Conservation (phyloP, 2,797 vertebrate genomes). For the Lithobates sylvaticus region DNA sequence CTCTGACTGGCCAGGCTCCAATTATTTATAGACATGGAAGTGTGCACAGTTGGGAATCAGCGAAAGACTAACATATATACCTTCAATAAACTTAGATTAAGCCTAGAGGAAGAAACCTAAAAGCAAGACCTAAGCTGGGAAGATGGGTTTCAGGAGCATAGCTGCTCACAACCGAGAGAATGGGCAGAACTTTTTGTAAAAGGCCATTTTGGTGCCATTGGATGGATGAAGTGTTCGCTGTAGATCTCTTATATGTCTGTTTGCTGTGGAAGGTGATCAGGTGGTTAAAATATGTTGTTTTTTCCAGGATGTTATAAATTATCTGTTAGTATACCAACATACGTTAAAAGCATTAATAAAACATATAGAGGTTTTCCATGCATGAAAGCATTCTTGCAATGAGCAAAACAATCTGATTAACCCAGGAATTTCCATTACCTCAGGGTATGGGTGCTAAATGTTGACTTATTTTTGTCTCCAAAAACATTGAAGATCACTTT, state of each 20-base stretch:
- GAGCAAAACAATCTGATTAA: background rate
- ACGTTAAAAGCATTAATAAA: background rate
- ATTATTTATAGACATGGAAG: no score
- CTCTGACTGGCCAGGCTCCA: no score
- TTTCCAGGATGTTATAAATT: background rate
- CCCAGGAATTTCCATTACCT: background rate
- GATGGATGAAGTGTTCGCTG: no score
- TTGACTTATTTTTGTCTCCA: background rate
- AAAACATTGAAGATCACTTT: background rate
- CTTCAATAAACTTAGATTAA: background rate
- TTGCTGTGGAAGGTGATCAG: background rate
- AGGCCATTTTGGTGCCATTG: no score
- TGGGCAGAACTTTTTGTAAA: no score
- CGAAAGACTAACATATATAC: no score
- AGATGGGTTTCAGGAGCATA: background rate
- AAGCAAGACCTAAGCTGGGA: background rate
- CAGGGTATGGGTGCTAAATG: background rate
- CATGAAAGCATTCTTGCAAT: background rate
- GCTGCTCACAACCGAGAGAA: no score
- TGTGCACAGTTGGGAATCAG: no score
- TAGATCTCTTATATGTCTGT: background rate
- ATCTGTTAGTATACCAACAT: background rate
- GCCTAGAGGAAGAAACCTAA: background rate
- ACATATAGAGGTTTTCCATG: no score
- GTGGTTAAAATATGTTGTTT: background rate